Evolutionary conservation across 2,888 invertebrate genomes (phyloP).

Genomic region (Synanthedon vespiformis): DNA sequence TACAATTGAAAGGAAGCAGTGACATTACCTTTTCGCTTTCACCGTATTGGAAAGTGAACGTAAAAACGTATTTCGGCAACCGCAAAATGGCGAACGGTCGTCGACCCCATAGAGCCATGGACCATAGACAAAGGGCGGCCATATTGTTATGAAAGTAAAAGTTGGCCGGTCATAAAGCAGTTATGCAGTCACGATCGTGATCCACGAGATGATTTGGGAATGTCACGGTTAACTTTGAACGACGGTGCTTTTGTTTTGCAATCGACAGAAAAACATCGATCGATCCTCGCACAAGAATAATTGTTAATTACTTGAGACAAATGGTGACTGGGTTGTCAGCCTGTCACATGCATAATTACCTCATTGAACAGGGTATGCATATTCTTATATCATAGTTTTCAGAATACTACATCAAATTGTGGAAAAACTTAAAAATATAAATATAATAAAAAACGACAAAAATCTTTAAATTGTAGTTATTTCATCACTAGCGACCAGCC

Average conservation of each 20-base stretch:
- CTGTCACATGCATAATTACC: too few species aligned
- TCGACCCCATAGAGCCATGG: constrained; percentile 50
- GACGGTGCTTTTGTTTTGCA: constrained; percentile 32
- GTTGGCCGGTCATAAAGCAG: constrained; percentile 27
- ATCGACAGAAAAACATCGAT: constrained; percentile 5
- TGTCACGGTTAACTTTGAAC: constrained; percentile 51
- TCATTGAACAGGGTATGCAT: too few species aligned
- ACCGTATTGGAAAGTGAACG: constrained; percentile 70
- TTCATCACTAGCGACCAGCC: too few species aligned
- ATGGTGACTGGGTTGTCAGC: too few species aligned
- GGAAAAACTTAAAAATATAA: too few species aligned
- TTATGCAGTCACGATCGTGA: constrained; percentile 49
- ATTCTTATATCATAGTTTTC: too few species aligned
- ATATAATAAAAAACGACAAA: too few species aligned
- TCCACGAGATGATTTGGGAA: constrained; percentile 62
- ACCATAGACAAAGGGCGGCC: constrained; percentile 59
- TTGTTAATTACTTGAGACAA: too few species aligned
- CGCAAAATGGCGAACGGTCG: constrained; percentile 53
- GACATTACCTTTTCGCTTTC: constrained; percentile 70
- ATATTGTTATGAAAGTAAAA: constrained; percentile 63
- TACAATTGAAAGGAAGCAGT: constrained; percentile 65
- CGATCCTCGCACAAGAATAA: too few species aligned
- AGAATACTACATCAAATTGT: too few species aligned
- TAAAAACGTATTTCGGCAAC: constrained; percentile 69
- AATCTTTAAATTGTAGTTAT: too few species aligned